Base-by-base conservation (phyloP, 2,797 vertebrate species). In the Gorsachius magnificus region DNA sequence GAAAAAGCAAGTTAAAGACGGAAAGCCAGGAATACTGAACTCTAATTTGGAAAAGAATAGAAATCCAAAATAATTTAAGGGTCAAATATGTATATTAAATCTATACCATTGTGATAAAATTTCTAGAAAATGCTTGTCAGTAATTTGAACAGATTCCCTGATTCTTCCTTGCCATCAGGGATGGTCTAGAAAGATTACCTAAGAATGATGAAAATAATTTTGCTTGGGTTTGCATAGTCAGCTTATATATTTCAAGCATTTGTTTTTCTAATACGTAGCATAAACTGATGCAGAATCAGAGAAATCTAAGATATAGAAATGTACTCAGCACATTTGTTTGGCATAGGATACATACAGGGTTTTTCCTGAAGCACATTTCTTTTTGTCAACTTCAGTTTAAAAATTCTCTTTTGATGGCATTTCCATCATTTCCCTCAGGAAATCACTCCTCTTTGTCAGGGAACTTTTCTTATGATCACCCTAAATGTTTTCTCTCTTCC, bases 301-400 rank as follows among this genome's bases (percentile, higher is more conserved):
- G 66, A 75, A 79, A 85, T 48, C n/a, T 72, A 84, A 88, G 70
- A 79, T 75, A 88, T 5, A 86, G 35, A 82, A 90, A 77, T 22
- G n/a, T 26, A 70, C 22, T 93, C 74, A 90, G 70, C 85, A 88
- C 31, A 90, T 96, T 95, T 93, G 53, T 94, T 87, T 87, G 87
- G 70, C 66, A 53, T 72, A 79, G 10, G 28, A 58, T 64, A 26
- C 6, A 24, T 14, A 45, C 15, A 60, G 35, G 17, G 69, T 63
- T 92, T 94, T 88, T 97, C 77, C 93, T 84, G 74, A 66, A 94
- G 91, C 66, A 70, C 20, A 26, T 25, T 84, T 91, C 57, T 83
- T 75, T 96, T 87, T 82, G 94, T 96, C 87, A 90, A 74, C 28
- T 69, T 76, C n/a, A 76, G 20, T 95, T 86, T 84, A 76, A 83